Base-by-base conservation (phyloP, 2,888 invertebrate genomes). In the Syrphus vitripennis region DNA sequence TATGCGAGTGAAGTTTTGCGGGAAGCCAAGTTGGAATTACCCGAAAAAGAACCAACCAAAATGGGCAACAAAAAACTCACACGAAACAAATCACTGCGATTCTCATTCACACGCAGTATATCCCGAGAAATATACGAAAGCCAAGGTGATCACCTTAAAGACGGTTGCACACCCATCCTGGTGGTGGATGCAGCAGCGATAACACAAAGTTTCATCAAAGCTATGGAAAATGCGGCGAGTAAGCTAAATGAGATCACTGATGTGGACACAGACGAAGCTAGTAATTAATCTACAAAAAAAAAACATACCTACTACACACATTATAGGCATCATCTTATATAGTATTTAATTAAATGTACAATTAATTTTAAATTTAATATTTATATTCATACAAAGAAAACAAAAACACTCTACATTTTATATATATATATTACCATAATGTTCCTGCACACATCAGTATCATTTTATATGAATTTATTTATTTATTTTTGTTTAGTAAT, bases 1-100 rank as follows among this genome's bases (percentile, higher is more conserved):
- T 94, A 94, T 87, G 95, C 95, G 0, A 93, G 93, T 7, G 95
- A 95, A 78, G 92, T 95, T 9, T 89, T 95, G 71, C 91, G 93
- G 10, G 92, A 92, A 79, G 89, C 88, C 6, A 89, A 90, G 65
- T 71, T 91, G 87, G 91, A 89, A 86, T 89, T 89, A 26, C 91
- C 91, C n/a, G 90, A 91, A 72, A 89, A 90, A 7, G 90, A 91
- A 71, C 90, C 90, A 45, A 88, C 88, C 48, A 87, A 88, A 67
- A 76, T 87, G n/a, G 79, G 88, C 0, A 92, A 91, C 87, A 92
- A 91, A 89, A 92, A 90, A 88, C 90, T 92, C 12, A 92, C 92
- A n/a, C 89, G 92, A 24, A 92, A 91, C 79, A 91, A 91, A 82
- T 92, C 92, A 0, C 78, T 91, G 80, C 91, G 93, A 14, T 93